These are phyloP conservation scores for Drosophila ogumai DNA, from an alignment of 1,140 invertebrate genomes.

Conservation along the genomic window DNA sequence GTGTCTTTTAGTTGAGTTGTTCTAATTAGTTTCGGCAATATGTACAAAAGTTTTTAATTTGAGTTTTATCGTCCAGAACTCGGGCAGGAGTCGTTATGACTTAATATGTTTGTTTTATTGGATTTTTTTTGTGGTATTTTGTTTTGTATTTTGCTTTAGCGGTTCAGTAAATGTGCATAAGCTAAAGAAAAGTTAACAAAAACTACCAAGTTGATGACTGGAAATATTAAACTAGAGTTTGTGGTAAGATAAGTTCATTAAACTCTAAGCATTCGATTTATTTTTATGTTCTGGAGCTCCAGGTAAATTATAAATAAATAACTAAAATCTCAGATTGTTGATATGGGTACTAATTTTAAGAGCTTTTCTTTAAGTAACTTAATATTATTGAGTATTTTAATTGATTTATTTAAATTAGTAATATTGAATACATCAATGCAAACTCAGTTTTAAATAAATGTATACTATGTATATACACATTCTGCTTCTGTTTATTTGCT, in stretches of 20 bases:
- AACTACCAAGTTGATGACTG: constrained; percentile 30
- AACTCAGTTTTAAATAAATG: neutral
- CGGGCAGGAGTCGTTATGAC: constrained; percentile 19
- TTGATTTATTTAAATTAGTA: neutral
- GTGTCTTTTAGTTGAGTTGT: constrained; percentile 37
- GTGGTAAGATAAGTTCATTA: neutral
- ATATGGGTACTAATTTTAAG: no score
- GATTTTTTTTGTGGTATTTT: neutral
- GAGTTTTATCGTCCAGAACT: constrained; percentile 31
- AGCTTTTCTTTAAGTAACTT: no score
- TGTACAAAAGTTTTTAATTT: constrained; percentile 54
- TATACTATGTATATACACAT: no score
- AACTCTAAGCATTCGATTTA: neutral
- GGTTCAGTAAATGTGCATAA: constrained; percentile 43
- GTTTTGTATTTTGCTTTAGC: constrained; percentile 9
- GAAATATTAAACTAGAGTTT: constrained; percentile 2
- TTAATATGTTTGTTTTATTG: constrained; percentile 11
- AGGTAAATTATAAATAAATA: neutral
- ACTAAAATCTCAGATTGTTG: neutral
- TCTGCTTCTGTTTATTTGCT: no score
- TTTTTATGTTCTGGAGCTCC: neutral
- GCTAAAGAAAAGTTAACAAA: constrained; percentile 44
- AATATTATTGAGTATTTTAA: neutral
- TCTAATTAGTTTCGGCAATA: constrained; percentile 43
- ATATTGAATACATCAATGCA: neutral